phyloP scores from a whole-genome alignment of 2,797 vertebrate genomes.

The Chanos chanos region DNA sequence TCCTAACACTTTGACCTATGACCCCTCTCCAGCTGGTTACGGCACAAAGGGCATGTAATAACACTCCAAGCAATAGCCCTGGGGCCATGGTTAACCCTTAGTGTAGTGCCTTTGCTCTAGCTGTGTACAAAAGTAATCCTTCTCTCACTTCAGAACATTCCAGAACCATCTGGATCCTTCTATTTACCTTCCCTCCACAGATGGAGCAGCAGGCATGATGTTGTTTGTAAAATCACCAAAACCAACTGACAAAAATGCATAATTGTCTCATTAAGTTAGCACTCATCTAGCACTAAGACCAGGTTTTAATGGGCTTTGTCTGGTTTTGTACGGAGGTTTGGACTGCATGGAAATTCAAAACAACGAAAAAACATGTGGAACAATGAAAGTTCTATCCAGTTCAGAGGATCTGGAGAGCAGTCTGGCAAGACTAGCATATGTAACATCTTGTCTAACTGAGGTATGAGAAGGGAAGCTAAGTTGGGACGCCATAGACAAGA shows the following conservation, averaged over 20 bases:
- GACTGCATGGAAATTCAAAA: too few species aligned
- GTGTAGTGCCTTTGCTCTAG: too few species aligned
- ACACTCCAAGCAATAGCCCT: neutral
- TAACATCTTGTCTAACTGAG: too few species aligned
- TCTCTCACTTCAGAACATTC: neutral
- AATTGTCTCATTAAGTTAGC: too few species aligned
- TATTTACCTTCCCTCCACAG: neutral
- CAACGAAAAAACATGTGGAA: too few species aligned
- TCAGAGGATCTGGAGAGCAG: too few species aligned
- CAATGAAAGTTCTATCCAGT: too few species aligned
- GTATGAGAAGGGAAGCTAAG: slow-evolving; percentile 1
- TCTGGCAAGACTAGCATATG: too few species aligned
- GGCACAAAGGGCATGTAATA: neutral
- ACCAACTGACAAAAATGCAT: neutral
- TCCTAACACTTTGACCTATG: neutral
- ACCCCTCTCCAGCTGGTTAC: slow-evolving; percentile 4
- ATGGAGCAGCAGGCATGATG: neutral
- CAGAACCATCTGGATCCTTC: neutral
- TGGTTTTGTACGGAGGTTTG: too few species aligned
- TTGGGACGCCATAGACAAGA: slow-evolving; percentile 41
- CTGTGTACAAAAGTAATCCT: neutral
- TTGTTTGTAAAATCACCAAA: neutral
- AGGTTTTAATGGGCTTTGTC: too few species aligned
- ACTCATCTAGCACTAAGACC: too few species aligned
- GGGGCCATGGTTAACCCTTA: neutral